Evolutionary conservation across 2,113 vertebrate species (phyloP), one percentile per base, ranked within the genome.

Genomic region (Sciurus niger): DNA sequence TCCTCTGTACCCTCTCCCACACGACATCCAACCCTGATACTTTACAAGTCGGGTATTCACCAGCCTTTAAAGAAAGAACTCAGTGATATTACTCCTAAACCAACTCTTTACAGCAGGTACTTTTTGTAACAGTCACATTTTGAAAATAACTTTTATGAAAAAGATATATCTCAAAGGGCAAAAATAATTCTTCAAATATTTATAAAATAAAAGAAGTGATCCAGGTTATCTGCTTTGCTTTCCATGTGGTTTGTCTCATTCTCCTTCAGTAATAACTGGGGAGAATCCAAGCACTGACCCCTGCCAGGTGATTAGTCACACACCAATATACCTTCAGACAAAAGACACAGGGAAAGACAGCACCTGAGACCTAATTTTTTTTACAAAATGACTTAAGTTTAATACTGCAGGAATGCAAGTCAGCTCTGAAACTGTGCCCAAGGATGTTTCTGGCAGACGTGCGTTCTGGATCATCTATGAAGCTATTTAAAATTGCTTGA

Each of bases 401-500:
- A 89, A 51, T 58, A 72, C 60, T 53, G 83, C 30, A 78, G 43
- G 55, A 84, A 88, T 72, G 63, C 68, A 74, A 60, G 84, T 48
- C 84, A 90, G 82, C 78, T 96, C 51, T 63, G 40, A 92, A 93
- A 90, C 86, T 51, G 70, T 83, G 76, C 92, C 67, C 82, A 80
- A 8, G 8, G n/a, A 94, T 55, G 55, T 55, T 94, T 94, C 92
- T 97, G 97, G 95, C 94, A 97, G 95, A 96, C 51, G 13, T 94
- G 77, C 90, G 48, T 74, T 92, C 68, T 90, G 95, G 97, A 97
- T 86, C 95, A 93, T 96, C 48, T 84, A 90, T 3, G 82, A 74
- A 97, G 95, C 94, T 96, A 96, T 97, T 97, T 97, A 46, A 24
- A 30, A 93, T 94, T 89, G 91, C 18, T 84, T 98, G 96, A 92